A percentile compares a stretch with the other conserved stretches of the same genome.
phyloP scores from a whole-genome alignment of 1,140 invertebrate species.

The Trichogramma pretiosum region DNA sequence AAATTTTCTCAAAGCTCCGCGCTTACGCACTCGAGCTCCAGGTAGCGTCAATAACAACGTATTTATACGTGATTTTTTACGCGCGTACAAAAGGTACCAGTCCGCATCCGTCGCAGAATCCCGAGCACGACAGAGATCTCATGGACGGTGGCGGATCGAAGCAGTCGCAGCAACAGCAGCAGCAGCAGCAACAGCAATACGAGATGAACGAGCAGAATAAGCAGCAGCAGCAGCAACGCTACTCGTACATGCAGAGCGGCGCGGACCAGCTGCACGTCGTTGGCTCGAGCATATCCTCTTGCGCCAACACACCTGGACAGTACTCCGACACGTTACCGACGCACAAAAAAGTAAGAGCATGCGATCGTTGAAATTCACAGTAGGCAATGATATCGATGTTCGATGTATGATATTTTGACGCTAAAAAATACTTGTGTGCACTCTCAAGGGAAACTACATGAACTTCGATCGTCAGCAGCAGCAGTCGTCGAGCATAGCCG shows the following conservation, averaged over 20 bases:
- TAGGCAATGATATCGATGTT: background rate
- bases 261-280: conserved; percentile 38
- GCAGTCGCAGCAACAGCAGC: conserved; percentile 11
- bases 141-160: conserved; percentile 39
- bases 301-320: conserved; percentile 33
- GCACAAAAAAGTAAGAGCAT: conserved; percentile 36
- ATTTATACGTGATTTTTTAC: no score
- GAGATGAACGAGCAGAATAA: conserved; percentile 39
- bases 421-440: background rate
- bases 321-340: conserved; percentile 45
- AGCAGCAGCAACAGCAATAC: conserved; percentile 24
- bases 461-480: conserved; percentile 43
- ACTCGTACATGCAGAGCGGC: conserved; percentile 40
- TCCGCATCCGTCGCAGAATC: conserved; percentile 40
- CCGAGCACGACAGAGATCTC: conserved; percentile 38
- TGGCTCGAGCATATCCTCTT: conserved; percentile 40
- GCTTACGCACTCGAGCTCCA: no score
- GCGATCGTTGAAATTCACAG: background rate
- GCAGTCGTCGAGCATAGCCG: conserved; percentile 52
- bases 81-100: conserved; percentile 15
- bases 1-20: no score
- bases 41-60: no score
- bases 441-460: conserved; percentile 34
- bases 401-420: no score
- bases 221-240: conserved; percentile 23